Percentiles rank a stretch among this genome's conserved stretches.
Evolutionary conservation across 53 echinoderm and acorn worm genomes (phyloP).

Genomic region (Holothuria scabra): DNA sequence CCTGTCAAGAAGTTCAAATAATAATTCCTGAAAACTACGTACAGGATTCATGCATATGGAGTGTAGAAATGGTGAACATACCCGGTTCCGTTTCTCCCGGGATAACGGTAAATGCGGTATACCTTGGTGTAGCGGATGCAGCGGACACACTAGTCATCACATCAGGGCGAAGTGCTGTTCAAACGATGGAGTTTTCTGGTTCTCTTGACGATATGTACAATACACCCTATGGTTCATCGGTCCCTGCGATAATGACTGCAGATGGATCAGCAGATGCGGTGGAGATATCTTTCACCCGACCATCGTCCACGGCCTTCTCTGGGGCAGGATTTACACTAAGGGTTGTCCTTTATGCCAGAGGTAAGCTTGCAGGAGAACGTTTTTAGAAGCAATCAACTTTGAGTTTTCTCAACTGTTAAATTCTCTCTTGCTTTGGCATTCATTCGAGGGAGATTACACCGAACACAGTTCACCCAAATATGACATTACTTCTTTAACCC

Average conservation of each 20-base stretch:
- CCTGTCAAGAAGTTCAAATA: slow-evolving; percentile 20
- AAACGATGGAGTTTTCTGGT: background rate
- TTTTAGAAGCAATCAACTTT: too few relatives aligned
- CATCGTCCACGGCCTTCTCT: too few relatives aligned
- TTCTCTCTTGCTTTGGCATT: too few relatives aligned
- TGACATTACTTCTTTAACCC: too few relatives aligned
- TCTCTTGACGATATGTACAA: background rate
- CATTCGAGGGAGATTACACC: too few relatives aligned
- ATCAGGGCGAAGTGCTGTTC: background rate
- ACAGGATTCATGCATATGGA: slow-evolving; percentile 6
- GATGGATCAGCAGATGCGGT: slow-evolving; percentile 9
- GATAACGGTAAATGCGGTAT: slow-evolving; percentile 1
- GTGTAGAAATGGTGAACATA: background rate
- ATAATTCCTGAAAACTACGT: background rate
- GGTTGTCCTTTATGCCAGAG: slow-evolving; percentile 1
- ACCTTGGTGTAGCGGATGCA: background rate
- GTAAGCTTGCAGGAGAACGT: background rate
- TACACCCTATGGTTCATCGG: background rate
- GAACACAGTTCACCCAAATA: too few relatives aligned
- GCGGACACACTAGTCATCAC: background rate
- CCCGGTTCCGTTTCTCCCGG: background rate
- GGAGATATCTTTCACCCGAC: slow-evolving; percentile 1
- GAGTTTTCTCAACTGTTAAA: too few relatives aligned
- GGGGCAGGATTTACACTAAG: slow-evolving; percentile 10
- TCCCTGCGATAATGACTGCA: background rate